Percentiles rank a stretch among this genome's conserved stretches.
phyloP scores from a whole-genome alignment of 2,113 vertebrate genomes.

The Myocastor coypus region DNA sequence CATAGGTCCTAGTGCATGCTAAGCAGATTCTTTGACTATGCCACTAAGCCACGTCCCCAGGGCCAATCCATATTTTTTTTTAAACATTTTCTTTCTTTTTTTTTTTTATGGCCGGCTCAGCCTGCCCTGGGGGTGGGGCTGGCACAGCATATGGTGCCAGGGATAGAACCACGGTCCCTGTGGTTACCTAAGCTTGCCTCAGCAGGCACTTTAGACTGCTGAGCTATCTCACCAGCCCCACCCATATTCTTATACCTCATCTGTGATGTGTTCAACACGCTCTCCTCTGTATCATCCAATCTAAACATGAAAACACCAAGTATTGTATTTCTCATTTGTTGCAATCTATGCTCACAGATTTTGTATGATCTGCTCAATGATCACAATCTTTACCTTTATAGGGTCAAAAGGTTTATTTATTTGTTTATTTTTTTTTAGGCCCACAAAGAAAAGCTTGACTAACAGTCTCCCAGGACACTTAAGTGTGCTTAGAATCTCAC shows the following conservation, averaged over 20 bases:
- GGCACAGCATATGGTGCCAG: no score
- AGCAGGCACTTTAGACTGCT: no score
- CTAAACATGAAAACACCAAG: neutral
- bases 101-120: no score
- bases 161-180: no score
- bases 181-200: no score
- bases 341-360: neutral
- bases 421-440: neutral
- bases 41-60: neutral
- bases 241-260: neutral
- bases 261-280: neutral
- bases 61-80: neutral
- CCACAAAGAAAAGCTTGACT: neutral
- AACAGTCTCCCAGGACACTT: neutral
- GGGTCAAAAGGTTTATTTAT: neutral
- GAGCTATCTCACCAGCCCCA: no score
- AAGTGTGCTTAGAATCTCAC: neutral
- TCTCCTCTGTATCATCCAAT: neutral
- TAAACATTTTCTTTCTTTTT: no score
- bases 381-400: slow-evolving; percentile 7
- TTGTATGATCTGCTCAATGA: neutral
- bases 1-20: neutral
- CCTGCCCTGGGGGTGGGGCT: no score
- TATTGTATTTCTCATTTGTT: neutral
- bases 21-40: neutral